A percentile compares a stretch with the other conserved stretches of the same genome.
phyloP scores from a whole-genome alignment of 2,113 vertebrate species.

The Pseudorectes ferrugineus region DNA sequence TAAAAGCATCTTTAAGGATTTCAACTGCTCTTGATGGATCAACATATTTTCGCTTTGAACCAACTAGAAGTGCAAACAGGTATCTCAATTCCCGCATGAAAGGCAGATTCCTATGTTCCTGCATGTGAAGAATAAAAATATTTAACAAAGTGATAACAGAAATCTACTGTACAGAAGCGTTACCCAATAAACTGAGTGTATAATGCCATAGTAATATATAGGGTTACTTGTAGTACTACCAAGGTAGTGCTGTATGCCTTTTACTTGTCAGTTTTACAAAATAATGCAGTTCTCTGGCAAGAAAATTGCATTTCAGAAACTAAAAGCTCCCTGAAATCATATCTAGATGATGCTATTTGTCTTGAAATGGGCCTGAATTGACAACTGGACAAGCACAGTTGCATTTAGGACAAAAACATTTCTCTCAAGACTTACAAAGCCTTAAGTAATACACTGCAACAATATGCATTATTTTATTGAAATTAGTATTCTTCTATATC shows the following conservation, averaged over 20 bases:
- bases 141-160: neutral
- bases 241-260: neutral
- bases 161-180: neutral
- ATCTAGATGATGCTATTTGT: neutral
- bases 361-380: neutral
- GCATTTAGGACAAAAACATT: neutral
- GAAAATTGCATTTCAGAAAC: neutral
- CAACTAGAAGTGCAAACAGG: conserved; percentile 95
- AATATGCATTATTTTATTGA: neutral
- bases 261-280: neutral
- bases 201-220: neutral
- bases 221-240: neutral
- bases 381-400: neutral
- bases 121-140: neutral
- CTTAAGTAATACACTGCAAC: neutral
- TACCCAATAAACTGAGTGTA: neutral
- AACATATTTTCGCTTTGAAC: conserved; percentile 96
- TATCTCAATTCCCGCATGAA: conserved; percentile 95
- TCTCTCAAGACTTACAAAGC: neutral
- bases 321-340: neutral
- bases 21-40: conserved; percentile 96
- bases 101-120: conserved; percentile 97
- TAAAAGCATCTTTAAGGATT: conserved; percentile 98
- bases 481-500: neutral
- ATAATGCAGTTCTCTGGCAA: neutral